These are phyloP conservation scores for Gephyroberyx darwinii DNA, from an alignment of 2,797 vertebrate genomes.

Conservation along the genomic window DNA sequence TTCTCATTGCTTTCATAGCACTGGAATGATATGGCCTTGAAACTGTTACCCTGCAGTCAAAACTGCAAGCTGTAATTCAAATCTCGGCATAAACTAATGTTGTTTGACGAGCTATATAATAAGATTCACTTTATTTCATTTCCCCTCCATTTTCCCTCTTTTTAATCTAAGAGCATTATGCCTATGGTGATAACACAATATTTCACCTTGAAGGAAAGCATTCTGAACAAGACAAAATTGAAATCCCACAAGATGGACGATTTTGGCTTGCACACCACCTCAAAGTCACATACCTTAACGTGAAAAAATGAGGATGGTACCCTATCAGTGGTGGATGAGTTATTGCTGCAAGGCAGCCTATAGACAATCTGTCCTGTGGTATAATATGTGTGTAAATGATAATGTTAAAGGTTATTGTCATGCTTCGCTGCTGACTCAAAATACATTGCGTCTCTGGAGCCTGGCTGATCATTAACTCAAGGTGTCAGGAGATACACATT, in stretches of 20 bases:
- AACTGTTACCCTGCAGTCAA: slow-evolving; percentile 45
- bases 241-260: slow-evolving; percentile 76
- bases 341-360: slow-evolving; percentile 72
- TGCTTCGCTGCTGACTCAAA: slow-evolving; percentile 74
- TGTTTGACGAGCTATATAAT: slow-evolving; percentile 67
- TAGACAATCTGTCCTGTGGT: slow-evolving; percentile 77
- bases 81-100: slow-evolving; percentile 54
- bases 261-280: slow-evolving; percentile 67
- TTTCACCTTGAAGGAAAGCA: slow-evolving; percentile 76
- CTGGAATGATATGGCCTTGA: slow-evolving; percentile 44
- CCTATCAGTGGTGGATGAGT: slow-evolving; percentile 75
- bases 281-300: slow-evolving; percentile 74
- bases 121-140: slow-evolving; percentile 72
- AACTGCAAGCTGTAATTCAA: slow-evolving; percentile 55
- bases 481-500: slow-evolving; percentile 75
- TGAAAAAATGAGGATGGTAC: slow-evolving; percentile 61
- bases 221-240: slow-evolving; percentile 67
- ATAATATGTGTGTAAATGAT: slow-evolving; percentile 81
- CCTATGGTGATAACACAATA: slow-evolving; percentile 60
- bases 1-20: slow-evolving; percentile 40
- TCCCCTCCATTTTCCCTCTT: slow-evolving; percentile 21
- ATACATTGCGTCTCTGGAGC: slow-evolving; percentile 72
- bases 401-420: slow-evolving; percentile 85
- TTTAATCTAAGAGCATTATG: slow-evolving; percentile 70
- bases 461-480: slow-evolving; percentile 80